Evolutionary conservation across 2,797 vertebrate species (phyloP).

Genomic region (Anomalospiza imberbis): DNA sequence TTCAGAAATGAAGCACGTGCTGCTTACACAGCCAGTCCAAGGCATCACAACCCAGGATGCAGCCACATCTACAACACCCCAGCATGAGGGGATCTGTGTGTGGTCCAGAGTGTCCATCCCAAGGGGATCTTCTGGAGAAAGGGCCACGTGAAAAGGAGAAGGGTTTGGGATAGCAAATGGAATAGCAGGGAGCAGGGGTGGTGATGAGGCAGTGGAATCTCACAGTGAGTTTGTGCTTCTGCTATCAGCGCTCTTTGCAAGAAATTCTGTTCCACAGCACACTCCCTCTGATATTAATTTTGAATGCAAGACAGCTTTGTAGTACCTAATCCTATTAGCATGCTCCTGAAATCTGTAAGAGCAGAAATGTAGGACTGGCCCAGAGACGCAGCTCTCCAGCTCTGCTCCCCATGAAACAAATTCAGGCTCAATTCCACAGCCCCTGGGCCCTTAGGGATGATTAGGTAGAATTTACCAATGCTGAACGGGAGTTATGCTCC

Average conservation of each 20-base stretch:
- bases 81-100: accelerated
- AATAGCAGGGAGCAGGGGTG: neutral
- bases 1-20: accelerated
- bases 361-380: neutral
- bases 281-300: neutral
- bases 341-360: conserved; percentile 25
- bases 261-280: neutral
- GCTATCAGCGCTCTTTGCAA: neutral
- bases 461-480: neutral
- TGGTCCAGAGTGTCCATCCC: neutral
- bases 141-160: neutral
- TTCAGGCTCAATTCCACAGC: neutral
- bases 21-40: neutral
- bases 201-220: neutral
- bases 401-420: neutral
- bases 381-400: neutral
- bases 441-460: neutral
- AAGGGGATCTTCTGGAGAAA: neutral
- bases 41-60: neutral
- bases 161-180: neutral
- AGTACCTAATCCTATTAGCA: conserved; percentile 44
- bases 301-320: conserved; percentile 27
- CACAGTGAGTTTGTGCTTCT: neutral
- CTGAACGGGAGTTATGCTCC: accelerated
- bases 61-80: accelerated